Evolutionary conservation across 2,113 vertebrate genomes (phyloP), one percentile per base, ranked within the genome.

Genomic region (Scomber colias): DNA sequence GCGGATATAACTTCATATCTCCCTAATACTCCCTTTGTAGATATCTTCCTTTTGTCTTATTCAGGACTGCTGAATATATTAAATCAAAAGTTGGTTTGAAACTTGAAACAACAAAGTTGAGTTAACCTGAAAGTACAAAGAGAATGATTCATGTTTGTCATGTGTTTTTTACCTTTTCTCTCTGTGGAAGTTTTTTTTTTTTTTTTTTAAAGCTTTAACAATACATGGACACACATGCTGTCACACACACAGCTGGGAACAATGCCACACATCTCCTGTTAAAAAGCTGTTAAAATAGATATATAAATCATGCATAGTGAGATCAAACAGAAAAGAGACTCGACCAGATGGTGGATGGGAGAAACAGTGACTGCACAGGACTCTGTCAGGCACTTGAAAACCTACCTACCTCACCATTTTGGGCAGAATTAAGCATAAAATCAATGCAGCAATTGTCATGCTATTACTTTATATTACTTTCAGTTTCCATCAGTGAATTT

Each of bases 301-400:
- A 76, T 87, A 50, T 40, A 40, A 77, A 79, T 80, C 73, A 86
- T 90, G 75, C 66, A 81, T 12, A 56, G n/a, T 14, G 75, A 83
- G 74, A 92, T 87, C 77, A 89, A 90, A 87, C 71, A 75, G 63
- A 45, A 50, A 53, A 13, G 46, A 55, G 4, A 16, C 2, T 31
- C 27, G 71, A 75, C 54, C 87, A 88, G 82, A 86, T 92, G 86
- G 86, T 56, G 71, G 51, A 57, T 53, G 55, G 53, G 51, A 73
- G 44, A 80, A 74, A 71, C 55, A n/a, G 60, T 1, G 11, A 30
- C 2, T 60, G 3, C 3, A 27, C 40, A 15, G 49, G 57, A 11
- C 62, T 24, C 16, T 60, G 24, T 81, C 30, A 62, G 50, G 16
- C 10, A 16, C 40, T 14, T 64, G 50, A 54, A 27, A 53, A 61